Evolutionary conservation across 2,113 vertebrate genomes (phyloP), one percentile per base, ranked within the genome.

Genomic region (Syngnathus floridae): DNA sequence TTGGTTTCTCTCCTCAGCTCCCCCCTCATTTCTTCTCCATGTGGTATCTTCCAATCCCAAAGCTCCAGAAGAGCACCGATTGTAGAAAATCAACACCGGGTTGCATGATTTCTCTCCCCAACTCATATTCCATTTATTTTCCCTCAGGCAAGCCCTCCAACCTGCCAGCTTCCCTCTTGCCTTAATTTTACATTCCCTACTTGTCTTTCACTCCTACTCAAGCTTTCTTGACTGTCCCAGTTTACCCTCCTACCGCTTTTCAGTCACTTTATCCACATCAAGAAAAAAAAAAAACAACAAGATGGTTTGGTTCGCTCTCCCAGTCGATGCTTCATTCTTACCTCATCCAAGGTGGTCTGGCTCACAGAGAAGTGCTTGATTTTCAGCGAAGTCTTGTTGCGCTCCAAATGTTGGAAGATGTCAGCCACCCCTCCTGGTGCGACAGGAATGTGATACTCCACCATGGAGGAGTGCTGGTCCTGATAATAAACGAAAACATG

Each of bases 281-380:
- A 67, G 72, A 45, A 16, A 45, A 12, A 82, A 82, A 66, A 69
- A 5, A 35, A n/a, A n/a, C n/a, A n/a, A 36, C 64, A 37, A 52
- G 36, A 62, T 64, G n/a, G 31, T 54, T 62, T 61, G 38, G 43
- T 45, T 45, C 13, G 4, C 41, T 38, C 60, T 41, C 41, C 66
- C 59, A n/a, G 57, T 43, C 51, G 43, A 62, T 38, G 4, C 26
- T 14, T 37, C 67, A 72, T 76, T 65, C 92, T 92, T 89, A 98
- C 95, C 95, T 98, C 95, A 85, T 98, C 95, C 80, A 98, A 78
- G 0, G 94, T 98, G 11, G 95, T 98, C 82, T 98, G 95, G 84
- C 94, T 95, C 86, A 98, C 94, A 58, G 95, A 93, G 85, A 99
- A 99, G 88, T 98, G 93, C 76, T 94, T 94, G 89, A 97, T 97